phyloP scores from a whole-genome alignment of 2,888 invertebrate species.

The Mythimna ferrago region DNA sequence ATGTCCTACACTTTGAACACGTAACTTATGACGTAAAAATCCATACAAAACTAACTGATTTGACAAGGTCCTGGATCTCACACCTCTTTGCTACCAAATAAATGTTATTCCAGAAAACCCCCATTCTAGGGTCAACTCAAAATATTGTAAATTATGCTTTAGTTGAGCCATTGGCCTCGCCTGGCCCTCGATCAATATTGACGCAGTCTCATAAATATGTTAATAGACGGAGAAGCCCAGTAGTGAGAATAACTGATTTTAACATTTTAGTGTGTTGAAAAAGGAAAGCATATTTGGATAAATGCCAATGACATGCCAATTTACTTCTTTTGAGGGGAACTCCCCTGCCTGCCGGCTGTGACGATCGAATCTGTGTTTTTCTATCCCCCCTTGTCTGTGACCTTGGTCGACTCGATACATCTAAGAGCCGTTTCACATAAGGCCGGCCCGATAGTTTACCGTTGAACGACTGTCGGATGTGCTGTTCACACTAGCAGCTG shows the following conservation, averaged over 20 bases:
- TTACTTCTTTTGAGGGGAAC: neutral
- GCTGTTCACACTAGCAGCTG: too few species aligned
- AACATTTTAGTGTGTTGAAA: conserved; percentile 2
- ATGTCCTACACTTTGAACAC: too few species aligned
- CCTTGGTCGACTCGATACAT: neutral
- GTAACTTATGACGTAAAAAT: too few species aligned
- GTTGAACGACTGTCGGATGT: too few species aligned
- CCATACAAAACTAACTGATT: too few species aligned
- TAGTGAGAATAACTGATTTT: neutral
- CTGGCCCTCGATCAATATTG: conserved; percentile 21
- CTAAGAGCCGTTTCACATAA: too few species aligned
- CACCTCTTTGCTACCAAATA: too few species aligned
- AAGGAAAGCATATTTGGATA: conserved; percentile 7
- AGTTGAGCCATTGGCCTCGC: neutral
- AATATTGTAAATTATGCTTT: conserved; percentile 3
- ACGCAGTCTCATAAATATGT: conserved; percentile 13
- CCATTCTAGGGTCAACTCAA: too few species aligned
- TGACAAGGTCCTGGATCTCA: too few species aligned
- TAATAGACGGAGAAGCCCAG: conserved; percentile 29
- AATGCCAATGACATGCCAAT: conserved; percentile 8
- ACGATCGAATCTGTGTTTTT: neutral
- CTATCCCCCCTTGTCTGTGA: neutral
- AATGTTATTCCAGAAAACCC: neutral
- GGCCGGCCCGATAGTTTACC: too few species aligned
- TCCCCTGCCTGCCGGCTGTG: neutral